Base-by-base conservation (phyloP, 2,888 invertebrate genomes). In the Watsonalla binaria region DNA sequence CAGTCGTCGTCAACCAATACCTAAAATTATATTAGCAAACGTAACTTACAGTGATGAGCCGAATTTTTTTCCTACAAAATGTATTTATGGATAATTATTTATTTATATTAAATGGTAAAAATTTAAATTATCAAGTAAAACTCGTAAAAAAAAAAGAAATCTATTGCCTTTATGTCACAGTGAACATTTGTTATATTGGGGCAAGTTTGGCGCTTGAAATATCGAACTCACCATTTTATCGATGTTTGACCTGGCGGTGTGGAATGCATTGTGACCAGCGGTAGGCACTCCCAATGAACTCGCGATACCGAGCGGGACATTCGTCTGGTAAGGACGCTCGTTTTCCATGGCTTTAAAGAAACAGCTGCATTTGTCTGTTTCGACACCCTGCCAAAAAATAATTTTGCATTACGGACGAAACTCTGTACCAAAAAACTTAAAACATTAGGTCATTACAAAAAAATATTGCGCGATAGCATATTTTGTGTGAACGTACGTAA, bases 1-100 rank as follows among this genome's bases (percentile, higher is more conserved):
- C 93, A 94, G 74, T 96, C 95, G 74, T 94, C 95, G 70, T 93
- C 92, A 0, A 96, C 94, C 46, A 96, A 92, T 52, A 94, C 84
- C 92, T 92, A 61, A 11, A 42, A 11, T 42, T 42, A 5, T 5
- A 42, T 42, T 11, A 46, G 45, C 1, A 24, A 24, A 24, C 1
- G 24, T 24, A 24, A 24, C 24, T 24, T 4, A 24, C 24, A 24
- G 24, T 2, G 24, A 24, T 4, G 24, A 24, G 24, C 24, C 24
- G 24, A 24, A 24, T 2, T 24, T 24, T 24, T 2, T 24, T 24
- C 24, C 4, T 24, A 24, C 24, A 24, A 24, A 24, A 24, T 24
- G 24, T 24, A n/a, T 24, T 2, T 2, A 24, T 24, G 24, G 24
- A 24, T 24, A 24, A 24, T 24, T 24, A 24, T 24, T 24, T 24